These are phyloP conservation scores for Apamea anceps DNA, from an alignment of 2,888 invertebrate genomes.

Conservation along the genomic window DNA sequence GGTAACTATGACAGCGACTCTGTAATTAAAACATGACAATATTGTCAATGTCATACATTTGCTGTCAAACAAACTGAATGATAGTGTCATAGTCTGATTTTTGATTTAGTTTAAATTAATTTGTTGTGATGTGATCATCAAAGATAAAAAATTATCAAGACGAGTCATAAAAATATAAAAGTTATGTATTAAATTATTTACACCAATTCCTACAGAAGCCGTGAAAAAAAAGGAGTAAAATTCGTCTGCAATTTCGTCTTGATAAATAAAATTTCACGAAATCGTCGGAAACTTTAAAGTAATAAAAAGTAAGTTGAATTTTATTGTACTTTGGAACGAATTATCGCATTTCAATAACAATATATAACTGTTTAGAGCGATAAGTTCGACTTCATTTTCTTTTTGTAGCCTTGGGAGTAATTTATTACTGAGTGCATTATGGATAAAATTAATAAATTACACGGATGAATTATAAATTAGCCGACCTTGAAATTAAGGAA, in stretches of 20 bases:
- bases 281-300: slow-evolving; percentile 1
- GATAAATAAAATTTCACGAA: background rate
- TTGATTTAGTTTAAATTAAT: slow-evolving; percentile 2
- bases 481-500: too few relatives aligned
- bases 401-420: background rate
- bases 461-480: too few relatives aligned
- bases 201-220: background rate
- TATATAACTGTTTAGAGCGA: background rate
- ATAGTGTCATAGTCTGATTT: background rate
- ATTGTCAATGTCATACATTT: background rate
- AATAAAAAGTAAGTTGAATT: slow-evolving; percentile 23
- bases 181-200: slow-evolving; percentile 14
- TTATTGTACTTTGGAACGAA: slow-evolving; percentile 20
- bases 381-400: background rate
- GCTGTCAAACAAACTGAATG: slow-evolving; percentile 1
- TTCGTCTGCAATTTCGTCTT: background rate
- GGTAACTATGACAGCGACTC: background rate
- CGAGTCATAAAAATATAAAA: slow-evolving; percentile 5
- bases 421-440: background rate
- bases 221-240: background rate
- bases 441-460: background rate
- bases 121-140: slow-evolving; percentile 27
- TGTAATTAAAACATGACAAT: slow-evolving; percentile 23
- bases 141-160: background rate
- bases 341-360: background rate